Evolutionary conservation across 2,113 vertebrate species (phyloP).

Genomic region (Setophaga kirtlandii): DNA sequence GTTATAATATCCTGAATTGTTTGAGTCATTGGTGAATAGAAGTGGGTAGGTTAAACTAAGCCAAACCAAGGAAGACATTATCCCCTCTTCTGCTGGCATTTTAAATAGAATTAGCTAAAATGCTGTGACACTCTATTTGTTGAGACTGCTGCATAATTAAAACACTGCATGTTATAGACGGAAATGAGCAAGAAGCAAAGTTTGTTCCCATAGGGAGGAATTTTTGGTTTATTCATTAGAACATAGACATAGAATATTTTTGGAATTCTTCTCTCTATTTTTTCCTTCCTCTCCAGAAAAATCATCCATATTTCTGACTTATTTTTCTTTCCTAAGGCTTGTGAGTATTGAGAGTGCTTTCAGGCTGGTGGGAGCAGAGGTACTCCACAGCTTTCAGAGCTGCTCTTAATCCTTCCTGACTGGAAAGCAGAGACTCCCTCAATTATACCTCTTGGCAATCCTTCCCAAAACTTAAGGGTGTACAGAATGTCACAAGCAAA

Average conservation of each 20-base stretch:
- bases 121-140: constrained; percentile 22
- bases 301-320: not conserved
- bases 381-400: not conserved
- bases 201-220: not conserved
- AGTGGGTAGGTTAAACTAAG: not conserved
- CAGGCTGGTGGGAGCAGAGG: not conserved
- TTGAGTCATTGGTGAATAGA: not conserved
- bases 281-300: not conserved
- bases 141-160: constrained; percentile 45
- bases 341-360: not conserved
- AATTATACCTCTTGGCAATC: not conserved
- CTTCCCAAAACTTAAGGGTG: not conserved
- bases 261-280: not conserved
- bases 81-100: not conserved
- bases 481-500: not conserved
- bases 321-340: not conserved
- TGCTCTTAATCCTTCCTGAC: not conserved
- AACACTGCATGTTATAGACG: not conserved
- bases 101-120: constrained; percentile 10
- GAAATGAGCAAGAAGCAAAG: not conserved
- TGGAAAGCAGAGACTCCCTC: not conserved
- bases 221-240: constrained; percentile 15
- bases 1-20: not conserved
- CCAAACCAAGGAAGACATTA: not conserved
- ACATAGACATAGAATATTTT: not conserved